Percentiles rank a stretch among this genome's conserved stretches.
phyloP scores from a whole-genome alignment of 2,888 invertebrate species.

The Cephus runcator region DNA sequence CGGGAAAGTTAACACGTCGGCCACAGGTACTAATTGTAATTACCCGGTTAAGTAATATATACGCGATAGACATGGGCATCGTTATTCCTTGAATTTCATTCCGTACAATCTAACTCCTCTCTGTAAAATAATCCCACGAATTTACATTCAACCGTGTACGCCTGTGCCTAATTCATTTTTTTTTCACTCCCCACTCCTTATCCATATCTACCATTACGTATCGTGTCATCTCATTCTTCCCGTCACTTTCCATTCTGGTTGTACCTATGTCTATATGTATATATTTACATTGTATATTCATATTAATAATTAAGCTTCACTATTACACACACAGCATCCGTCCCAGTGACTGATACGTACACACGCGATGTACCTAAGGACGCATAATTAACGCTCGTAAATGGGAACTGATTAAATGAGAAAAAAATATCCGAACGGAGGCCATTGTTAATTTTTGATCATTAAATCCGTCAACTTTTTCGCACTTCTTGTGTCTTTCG shows the following conservation, averaged over 20 bases:
- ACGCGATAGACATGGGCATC: background rate
- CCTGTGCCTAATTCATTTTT: background rate
- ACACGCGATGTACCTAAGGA: background rate
- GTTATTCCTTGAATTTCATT: background rate
- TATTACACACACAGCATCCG: background rate
- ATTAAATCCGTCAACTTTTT: background rate
- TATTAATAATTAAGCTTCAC: background rate
- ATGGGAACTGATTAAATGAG: background rate
- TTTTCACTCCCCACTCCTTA: background rate
- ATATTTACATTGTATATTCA: background rate
- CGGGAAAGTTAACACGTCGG: conserved; percentile 61
- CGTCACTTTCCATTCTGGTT: background rate
- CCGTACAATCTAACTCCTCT: background rate
- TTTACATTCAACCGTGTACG: background rate
- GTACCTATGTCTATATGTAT: background rate
- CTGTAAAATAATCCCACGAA: background rate
- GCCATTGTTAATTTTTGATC: background rate
- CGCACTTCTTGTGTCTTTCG: background rate
- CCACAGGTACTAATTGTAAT: background rate
- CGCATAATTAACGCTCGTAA: background rate
- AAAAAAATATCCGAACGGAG: background rate
- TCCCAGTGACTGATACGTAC: background rate
- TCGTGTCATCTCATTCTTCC: background rate
- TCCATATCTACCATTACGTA: background rate
- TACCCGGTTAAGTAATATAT: background rate